Percentiles rank a stretch among this genome's conserved stretches.
Evolutionary conservation across 2,888 invertebrate genomes (phyloP).

Genomic region (Belgica antarctica): DNA sequence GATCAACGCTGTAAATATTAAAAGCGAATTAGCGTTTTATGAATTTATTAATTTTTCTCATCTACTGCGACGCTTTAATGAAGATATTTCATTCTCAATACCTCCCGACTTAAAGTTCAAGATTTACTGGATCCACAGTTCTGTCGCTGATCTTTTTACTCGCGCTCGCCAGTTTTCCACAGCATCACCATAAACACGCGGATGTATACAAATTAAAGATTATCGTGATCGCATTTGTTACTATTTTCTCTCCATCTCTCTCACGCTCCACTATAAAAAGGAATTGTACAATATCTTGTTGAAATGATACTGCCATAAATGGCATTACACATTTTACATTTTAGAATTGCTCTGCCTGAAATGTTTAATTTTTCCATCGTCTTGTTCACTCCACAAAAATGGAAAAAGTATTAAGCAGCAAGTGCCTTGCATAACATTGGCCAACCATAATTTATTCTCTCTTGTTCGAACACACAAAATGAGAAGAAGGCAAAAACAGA

Average conservation of each 20-base stretch:
- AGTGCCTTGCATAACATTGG: conserved; percentile 13
- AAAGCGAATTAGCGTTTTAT: background rate
- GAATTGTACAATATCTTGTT: conserved; percentile 30
- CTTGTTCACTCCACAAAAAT: background rate
- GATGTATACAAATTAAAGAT: conserved; percentile 42
- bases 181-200: conserved; percentile 31
- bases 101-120: background rate
- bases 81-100: background rate
- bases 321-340: conserved; percentile 30
- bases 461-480: conserved; percentile 4
- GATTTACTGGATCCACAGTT: background rate
- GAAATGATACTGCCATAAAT: conserved; percentile 40
- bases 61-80: no score
- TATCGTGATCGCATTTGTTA: conserved; percentile 42
- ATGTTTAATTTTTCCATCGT: conserved; percentile 2
- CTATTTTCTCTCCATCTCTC: conserved; percentile 7
- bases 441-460: conserved; percentile 17
- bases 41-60: background rate
- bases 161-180: background rate
- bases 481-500: no score
- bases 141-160: background rate
- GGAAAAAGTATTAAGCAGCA: conserved; percentile 9
- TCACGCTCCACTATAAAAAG: background rate
- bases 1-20: background rate
- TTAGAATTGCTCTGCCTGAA: conserved; percentile 34